Conservation (phyloP, 2,797 vertebrate genomes). For the Bradypus variegatus region DNA sequence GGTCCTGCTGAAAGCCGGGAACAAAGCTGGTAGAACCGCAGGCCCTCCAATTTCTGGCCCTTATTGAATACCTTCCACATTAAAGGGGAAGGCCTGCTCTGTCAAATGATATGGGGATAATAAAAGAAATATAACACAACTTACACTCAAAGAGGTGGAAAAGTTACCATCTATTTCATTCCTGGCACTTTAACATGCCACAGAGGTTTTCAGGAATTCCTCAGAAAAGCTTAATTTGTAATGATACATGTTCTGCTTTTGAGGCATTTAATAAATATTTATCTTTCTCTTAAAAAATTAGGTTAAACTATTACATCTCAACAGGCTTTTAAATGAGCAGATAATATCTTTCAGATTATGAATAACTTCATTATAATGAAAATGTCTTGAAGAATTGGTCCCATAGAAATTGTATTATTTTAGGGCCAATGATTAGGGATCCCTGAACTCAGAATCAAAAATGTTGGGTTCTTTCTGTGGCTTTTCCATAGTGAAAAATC, state of each 20-base stretch:
- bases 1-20: not conserved
- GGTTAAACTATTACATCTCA: not conserved
- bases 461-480: not conserved
- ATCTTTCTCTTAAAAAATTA: not conserved
- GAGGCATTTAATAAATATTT: not conserved
- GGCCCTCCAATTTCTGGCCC: not conserved
- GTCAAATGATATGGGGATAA: not conserved
- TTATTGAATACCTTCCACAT: not conserved
- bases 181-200: not conserved
- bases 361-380: not conserved
- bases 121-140: not conserved
- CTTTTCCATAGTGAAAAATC: slow-evolving; percentile 4
- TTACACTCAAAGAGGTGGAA: not conserved
- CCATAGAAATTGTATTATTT: not conserved
- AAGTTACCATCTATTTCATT: not conserved
- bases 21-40: slow-evolving; percentile 1
- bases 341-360: not conserved
- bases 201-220: not conserved
- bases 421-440: slow-evolving; percentile 4
- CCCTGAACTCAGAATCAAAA: slow-evolving; percentile 1
- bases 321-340: not conserved
- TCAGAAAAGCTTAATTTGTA: not conserved
- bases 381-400: not conserved
- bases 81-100: not conserved
- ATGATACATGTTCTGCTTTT: slow-evolving; percentile 26